Conservation (phyloP, 2,113 vertebrate species). For the Nettapus auritus region DNA sequence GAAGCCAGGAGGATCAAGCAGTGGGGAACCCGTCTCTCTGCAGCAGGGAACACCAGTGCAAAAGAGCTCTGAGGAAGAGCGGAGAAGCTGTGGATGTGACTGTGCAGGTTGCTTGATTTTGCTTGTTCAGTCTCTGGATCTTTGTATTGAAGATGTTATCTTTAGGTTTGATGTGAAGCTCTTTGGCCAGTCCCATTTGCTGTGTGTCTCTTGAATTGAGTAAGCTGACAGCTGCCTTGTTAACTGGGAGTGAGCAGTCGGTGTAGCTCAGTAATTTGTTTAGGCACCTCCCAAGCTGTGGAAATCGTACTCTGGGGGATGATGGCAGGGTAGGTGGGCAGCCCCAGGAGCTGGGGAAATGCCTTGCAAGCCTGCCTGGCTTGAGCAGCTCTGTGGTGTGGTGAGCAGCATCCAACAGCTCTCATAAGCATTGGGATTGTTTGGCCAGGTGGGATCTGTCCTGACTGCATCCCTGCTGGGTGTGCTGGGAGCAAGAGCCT, state of each 20-base stretch:
- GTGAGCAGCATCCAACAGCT: background rate
- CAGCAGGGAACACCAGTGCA: background rate
- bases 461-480: accelerated
- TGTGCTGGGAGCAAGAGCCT: accelerated
- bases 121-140: background rate
- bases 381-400: background rate
- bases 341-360: background rate
- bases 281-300: background rate
- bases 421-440: background rate
- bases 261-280: background rate
- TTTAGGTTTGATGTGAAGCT: background rate
- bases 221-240: background rate
- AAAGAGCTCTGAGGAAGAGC: background rate
- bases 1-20: background rate
- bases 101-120: accelerated
- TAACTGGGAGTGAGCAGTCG: background rate
- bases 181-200: background rate
- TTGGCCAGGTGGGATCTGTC: background rate
- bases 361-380: background rate
- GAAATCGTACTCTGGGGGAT: background rate
- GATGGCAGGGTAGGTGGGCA: background rate
- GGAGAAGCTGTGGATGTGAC: background rate
- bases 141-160: accelerated
- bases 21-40: background rate
- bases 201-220: background rate